Evolutionary conservation across 1,140 invertebrate species (phyloP).

Genomic region (Orius insidiosus): DNA sequence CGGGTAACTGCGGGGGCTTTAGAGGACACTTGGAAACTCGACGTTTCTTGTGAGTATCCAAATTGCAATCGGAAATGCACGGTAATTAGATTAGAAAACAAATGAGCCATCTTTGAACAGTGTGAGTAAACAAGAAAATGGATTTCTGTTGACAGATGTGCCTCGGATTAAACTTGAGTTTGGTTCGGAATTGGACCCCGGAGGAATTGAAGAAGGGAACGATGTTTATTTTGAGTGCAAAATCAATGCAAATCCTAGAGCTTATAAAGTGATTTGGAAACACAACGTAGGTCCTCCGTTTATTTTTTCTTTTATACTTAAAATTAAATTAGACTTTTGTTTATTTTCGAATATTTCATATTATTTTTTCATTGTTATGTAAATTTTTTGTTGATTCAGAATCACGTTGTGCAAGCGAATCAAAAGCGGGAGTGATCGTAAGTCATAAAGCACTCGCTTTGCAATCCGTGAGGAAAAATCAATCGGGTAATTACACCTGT

Average conservation of each 20-base stretch:
- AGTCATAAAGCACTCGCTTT: conserved; percentile 58
- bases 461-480: conserved; percentile 52
- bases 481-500: conserved; percentile 74
- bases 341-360: not conserved
- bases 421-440: conserved; percentile 64
- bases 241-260: conserved; percentile 64
- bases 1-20: conserved; percentile 48
- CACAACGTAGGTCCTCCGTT: conserved; percentile 60
- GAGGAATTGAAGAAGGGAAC: conserved; percentile 75
- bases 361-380: not conserved
- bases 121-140: not conserved
- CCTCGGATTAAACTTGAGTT: conserved; percentile 54
- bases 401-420: conserved; percentile 60
- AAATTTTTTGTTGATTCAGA: conserved; percentile 33
- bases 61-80: not conserved
- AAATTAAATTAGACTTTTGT: not conserved
- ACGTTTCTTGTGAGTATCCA: conserved; percentile 64
- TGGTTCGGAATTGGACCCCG: conserved; percentile 67
- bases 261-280: conserved; percentile 79
- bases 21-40: conserved; percentile 60
- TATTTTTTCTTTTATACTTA: not conserved
- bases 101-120: conserved; percentile 8
- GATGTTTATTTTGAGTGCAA: conserved; percentile 83
- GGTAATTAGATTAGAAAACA: conserved; percentile 11
- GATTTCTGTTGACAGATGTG: conserved; percentile 39